These are phyloP conservation scores for Camelus bactrianus DNA, from an alignment of 2,113 vertebrate genomes.

Conservation along the genomic window DNA sequence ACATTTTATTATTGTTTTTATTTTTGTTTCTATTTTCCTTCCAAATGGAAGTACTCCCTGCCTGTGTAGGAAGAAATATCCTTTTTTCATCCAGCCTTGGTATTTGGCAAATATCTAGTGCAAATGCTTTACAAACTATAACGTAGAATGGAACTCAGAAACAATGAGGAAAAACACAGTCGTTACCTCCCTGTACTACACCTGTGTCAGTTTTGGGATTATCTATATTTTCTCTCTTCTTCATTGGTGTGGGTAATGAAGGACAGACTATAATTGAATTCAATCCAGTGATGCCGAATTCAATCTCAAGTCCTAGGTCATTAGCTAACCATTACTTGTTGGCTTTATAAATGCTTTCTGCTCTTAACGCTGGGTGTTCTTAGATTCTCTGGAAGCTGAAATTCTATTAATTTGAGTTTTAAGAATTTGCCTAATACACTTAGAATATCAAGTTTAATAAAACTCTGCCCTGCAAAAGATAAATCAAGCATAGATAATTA, in stretches of 20 bases:
- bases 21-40: background rate
- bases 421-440: conserved; percentile 56
- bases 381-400: background rate
- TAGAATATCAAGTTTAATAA: conserved; percentile 73
- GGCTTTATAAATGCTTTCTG: conserved; percentile 28
- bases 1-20: background rate
- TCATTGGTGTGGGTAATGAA: conserved; percentile 68
- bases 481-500: conserved; percentile 75
- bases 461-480: conserved; percentile 35
- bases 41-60: background rate
- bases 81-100: background rate
- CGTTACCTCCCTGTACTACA: background rate
- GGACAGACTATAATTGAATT: conserved; percentile 42
- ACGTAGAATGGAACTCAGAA: background rate
- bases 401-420: conserved; percentile 41
- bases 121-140: background rate
- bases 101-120: background rate
- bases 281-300: conserved; percentile 43
- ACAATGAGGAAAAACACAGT: background rate
- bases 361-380: background rate
- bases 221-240: conserved; percentile 60
- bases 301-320: conserved; percentile 34
- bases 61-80: background rate
- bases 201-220: background rate
- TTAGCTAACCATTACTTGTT: conserved; percentile 56